Evolutionary conservation across 2,113 vertebrate genomes (phyloP).

Genomic region (Chloroceryle aenea): DNA sequence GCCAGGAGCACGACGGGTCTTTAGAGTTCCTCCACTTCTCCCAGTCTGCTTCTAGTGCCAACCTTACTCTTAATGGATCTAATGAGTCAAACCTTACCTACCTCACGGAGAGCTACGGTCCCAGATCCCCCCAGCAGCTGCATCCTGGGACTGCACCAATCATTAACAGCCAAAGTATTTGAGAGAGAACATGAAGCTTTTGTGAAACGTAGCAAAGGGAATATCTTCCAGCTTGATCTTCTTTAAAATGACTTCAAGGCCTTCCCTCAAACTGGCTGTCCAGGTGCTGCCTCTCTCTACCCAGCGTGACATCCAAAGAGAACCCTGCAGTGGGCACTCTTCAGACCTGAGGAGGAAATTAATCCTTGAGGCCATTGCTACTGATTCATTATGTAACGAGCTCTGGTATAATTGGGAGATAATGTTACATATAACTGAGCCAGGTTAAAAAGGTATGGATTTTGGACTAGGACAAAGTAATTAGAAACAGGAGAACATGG

Average conservation of each 20-base stretch:
- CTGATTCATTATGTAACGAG: neutral
- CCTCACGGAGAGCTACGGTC: neutral
- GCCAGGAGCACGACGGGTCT: neutral
- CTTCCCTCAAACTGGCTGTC: neutral
- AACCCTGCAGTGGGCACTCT: neutral
- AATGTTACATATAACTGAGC: neutral
- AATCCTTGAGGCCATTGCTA: neutral
- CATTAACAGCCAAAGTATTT: neutral
- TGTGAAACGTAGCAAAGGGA: neutral
- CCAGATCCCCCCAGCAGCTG: neutral
- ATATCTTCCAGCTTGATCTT: neutral
- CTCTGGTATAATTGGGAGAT: neutral
- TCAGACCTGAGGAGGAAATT: neutral
- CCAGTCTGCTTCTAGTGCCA: neutral
- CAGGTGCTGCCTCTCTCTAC: neutral
- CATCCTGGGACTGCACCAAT: neutral
- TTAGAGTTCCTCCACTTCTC: neutral
- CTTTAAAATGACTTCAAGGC: neutral
- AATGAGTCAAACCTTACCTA: neutral
- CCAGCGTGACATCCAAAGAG: neutral
- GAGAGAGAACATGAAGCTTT: neutral
- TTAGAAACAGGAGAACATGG: neutral
- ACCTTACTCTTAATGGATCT: neutral
- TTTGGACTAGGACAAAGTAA: neutral
- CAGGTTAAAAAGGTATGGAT: neutral